Evolutionary conservation across 2,797 vertebrate species (phyloP).

Genomic region (Poecilia gillii): DNA sequence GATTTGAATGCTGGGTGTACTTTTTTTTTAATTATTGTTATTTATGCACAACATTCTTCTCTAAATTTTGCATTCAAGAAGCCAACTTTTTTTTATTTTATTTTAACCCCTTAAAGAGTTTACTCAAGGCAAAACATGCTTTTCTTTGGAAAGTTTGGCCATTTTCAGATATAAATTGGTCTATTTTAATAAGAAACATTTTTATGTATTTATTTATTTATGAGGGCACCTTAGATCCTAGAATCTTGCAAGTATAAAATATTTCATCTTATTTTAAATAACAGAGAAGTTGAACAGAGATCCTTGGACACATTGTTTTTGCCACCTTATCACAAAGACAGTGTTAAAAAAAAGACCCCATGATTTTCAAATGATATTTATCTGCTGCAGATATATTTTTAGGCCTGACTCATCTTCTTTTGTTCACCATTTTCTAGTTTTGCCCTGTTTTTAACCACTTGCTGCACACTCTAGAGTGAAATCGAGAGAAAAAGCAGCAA

Average conservation of each 20-base stretch:
- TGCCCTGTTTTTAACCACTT: background rate
- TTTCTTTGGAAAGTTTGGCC: background rate
- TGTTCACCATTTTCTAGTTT: background rate
- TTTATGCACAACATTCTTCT: background rate
- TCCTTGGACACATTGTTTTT: background rate
- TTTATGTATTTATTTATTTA: background rate
- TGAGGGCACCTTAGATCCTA: background rate
- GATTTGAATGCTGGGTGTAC: constrained; percentile 5
- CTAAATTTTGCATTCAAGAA: background rate
- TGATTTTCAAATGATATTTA: background rate
- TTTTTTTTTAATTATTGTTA: background rate
- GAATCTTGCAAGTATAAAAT: background rate
- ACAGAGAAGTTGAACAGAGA: background rate
- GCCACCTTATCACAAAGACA: background rate
- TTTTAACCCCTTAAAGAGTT: background rate
- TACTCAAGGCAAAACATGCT: background rate
- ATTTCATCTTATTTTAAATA: background rate
- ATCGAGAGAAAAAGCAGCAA: background rate
- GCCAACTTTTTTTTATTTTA: background rate
- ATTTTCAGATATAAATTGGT: background rate
- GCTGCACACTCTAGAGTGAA: background rate
- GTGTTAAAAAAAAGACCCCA: background rate
- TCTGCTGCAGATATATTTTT: background rate
- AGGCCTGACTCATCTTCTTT: background rate
- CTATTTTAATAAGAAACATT: background rate